These are phyloP conservation scores for Cardinalis cardinalis DNA, from an alignment of 2,113 vertebrate genomes.

Conservation along the genomic window DNA sequence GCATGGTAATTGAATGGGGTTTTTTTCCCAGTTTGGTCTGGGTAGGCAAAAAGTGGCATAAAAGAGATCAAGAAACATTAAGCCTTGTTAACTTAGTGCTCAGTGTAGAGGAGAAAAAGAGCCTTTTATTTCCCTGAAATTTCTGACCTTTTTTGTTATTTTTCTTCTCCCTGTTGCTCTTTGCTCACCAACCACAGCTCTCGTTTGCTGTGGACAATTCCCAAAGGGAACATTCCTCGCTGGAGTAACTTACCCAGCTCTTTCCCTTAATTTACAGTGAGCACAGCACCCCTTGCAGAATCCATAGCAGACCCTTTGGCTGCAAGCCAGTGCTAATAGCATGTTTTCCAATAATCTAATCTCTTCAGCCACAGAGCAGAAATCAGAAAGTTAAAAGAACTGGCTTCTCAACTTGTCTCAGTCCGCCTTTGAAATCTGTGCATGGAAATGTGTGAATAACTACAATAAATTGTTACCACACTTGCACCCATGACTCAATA, in stretches of 20 bases:
- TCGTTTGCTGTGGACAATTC: conserved; percentile 38
- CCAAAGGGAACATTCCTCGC: conserved; percentile 9
- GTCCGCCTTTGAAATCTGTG: not conserved
- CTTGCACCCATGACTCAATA: not conserved
- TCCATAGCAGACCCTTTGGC: conserved; percentile 28
- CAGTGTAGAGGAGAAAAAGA: not conserved
- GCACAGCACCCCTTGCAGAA: conserved; percentile 33
- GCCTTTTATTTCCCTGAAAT: conserved; percentile 31
- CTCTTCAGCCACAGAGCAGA: conserved; percentile 26
- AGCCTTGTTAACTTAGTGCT: conserved; percentile 8
- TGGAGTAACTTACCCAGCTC: conserved; percentile 25
- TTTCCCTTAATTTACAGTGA: conserved; percentile 24
- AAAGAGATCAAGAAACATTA: not conserved
- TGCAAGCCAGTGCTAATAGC: conserved; percentile 19
- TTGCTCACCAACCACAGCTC: conserved; percentile 23
- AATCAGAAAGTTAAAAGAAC: conserved; percentile 38
- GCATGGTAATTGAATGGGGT: not conserved
- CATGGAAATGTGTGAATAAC: not conserved
- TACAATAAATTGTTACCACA: conserved; percentile 13
- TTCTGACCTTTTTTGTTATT: conserved; percentile 52
- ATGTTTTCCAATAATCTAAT: conserved; percentile 58
- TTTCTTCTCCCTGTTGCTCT: conserved; percentile 30
- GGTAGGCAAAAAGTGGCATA: not conserved
- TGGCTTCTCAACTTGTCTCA: not conserved
- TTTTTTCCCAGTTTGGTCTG: not conserved